These are phyloP conservation scores for Urosaurus nigricauda DNA, from an alignment of 2,797 vertebrate genomes.

Conservation along the genomic window DNA sequence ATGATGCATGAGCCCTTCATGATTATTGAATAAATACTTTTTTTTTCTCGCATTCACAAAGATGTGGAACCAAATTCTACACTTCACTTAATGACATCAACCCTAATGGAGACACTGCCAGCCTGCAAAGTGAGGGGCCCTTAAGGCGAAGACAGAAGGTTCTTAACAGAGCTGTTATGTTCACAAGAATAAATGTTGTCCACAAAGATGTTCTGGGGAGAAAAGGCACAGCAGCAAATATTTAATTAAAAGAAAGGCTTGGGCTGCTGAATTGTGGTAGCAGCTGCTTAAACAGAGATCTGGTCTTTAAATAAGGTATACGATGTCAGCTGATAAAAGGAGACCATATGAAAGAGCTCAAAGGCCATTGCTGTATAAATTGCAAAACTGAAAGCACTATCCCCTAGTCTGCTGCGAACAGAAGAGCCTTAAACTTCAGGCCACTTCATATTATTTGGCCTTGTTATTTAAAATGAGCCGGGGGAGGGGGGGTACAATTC, in stretches of 20 bases:
- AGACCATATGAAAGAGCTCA: conserved; percentile 49
- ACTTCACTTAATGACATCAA: conserved; percentile 39
- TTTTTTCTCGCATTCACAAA: conserved; percentile 36
- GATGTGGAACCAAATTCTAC: conserved; percentile 37
- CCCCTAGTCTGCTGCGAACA: neutral
- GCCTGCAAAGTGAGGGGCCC: conserved; percentile 17
- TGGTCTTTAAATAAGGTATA: conserved; percentile 66
- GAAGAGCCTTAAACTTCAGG: conserved; percentile 1
- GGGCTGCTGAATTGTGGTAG: conserved; percentile 52
- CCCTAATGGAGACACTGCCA: conserved; percentile 31
- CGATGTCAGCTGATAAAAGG: conserved; percentile 60
- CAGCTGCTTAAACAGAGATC: conserved; percentile 78
- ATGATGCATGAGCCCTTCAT: conserved; percentile 50
- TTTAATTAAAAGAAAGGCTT: conserved; percentile 73
- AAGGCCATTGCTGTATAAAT: conserved; percentile 44
- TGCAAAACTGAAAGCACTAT: conserved; percentile 16
- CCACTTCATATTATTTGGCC: conserved; percentile 17
- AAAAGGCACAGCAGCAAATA: conserved; percentile 69
- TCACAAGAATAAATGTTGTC: conserved; percentile 56
- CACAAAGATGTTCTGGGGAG: conserved; percentile 47
- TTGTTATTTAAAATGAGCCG: neutral
- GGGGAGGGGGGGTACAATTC: conserved; percentile 1
- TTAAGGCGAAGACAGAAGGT: neutral
- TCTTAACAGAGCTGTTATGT: conserved; percentile 56
- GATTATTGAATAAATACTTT: conserved; percentile 57